Evolutionary conservation across 2,797 vertebrate species (phyloP).

Genomic region (Podarcis siculus): DNA sequence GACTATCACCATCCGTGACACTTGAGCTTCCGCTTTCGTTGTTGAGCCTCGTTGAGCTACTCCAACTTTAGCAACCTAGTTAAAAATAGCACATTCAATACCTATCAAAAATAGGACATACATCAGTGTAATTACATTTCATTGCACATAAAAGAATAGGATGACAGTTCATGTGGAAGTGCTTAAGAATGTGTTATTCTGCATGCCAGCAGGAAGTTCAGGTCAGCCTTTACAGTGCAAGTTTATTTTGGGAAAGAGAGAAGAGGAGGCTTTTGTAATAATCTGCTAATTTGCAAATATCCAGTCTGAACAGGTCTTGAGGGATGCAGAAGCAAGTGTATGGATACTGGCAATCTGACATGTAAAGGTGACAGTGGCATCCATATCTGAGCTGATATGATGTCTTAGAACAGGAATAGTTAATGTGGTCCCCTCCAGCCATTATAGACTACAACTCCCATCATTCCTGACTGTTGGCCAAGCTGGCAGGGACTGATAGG

Average conservation of each 20-base stretch:
- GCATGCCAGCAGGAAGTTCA: background rate
- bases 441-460: no score
- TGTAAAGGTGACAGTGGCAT: background rate
- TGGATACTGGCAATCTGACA: background rate
- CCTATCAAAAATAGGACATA: constrained; percentile 28
- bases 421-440: no score
- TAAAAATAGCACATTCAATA: constrained; percentile 30
- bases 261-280: background rate
- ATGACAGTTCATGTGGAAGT: constrained; percentile 10
- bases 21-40: constrained; percentile 71
- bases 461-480: no score
- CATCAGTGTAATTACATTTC: constrained; percentile 7
- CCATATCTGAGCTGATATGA: background rate
- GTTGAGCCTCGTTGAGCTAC: constrained; percentile 72
- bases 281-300: background rate
- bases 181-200: constrained; percentile 10
- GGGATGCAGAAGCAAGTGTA: background rate
- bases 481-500: no score
- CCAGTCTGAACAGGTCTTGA: background rate
- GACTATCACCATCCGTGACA: constrained; percentile 74
- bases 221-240: background rate
- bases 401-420: background rate
- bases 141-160: constrained; percentile 29
- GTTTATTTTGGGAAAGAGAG: background rate
- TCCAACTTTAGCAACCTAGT: constrained; percentile 73